Conservation (phyloP, 2,113 vertebrate genomes). For the Gracilinanus agilis region DNA sequence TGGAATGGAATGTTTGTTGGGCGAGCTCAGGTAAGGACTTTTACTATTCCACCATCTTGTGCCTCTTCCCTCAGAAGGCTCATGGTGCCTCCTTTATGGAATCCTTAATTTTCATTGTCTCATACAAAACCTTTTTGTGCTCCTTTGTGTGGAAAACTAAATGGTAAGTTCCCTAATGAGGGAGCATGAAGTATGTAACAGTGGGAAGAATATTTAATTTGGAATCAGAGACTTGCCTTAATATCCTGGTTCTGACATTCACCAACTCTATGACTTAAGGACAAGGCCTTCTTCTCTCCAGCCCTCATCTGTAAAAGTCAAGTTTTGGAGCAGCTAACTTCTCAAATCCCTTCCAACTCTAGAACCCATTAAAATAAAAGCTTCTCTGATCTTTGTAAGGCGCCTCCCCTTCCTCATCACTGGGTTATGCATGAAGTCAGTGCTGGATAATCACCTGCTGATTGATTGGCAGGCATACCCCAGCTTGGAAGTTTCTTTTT, state of each 20-base stretch:
- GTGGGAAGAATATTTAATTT: neutral
- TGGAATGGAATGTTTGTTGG: neutral
- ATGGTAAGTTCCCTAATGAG: neutral
- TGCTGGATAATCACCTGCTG: neutral
- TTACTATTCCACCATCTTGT: neutral
- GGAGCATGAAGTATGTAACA: neutral
- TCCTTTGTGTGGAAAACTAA: neutral
- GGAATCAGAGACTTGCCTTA: neutral
- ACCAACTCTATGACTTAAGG: neutral
- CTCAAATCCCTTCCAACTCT: neutral
- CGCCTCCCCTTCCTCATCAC: neutral
- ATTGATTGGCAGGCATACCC: neutral
- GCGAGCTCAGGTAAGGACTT: neutral
- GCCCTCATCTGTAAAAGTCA: neutral
- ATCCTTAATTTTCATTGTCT: neutral
- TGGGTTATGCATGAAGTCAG: neutral
- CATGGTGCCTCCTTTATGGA: neutral
- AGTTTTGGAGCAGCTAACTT: neutral
- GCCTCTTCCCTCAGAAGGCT: neutral
- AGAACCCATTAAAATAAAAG: neutral
- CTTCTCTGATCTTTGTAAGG: neutral
- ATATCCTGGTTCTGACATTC: neutral
- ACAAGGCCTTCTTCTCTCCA: neutral
- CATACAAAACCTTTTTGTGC: neutral
- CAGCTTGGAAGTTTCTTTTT: conserved; percentile 6